Base-by-base conservation (phyloP, 2,888 invertebrate species). In the Pseudococcus viburni region DNA sequence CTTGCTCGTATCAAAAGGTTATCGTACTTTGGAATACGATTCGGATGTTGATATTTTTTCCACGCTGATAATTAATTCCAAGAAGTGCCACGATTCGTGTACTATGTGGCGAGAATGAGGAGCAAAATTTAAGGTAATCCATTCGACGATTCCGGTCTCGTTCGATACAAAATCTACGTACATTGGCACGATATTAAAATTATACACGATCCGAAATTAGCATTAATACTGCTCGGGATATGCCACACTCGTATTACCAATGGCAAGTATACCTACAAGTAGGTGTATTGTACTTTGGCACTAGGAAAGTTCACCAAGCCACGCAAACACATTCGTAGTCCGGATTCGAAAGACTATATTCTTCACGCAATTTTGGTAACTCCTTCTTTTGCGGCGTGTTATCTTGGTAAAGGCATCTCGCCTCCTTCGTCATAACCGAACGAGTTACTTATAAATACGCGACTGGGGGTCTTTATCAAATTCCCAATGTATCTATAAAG, bases 391-490 rank as follows among this genome's bases (percentile, higher is more conserved):
- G 64, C 64, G 64, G 64, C 22, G 77, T n/a, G 33, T 77, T 77
- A 77, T 77, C 39, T 77, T 17, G 77, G 33, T 33, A 77, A 77
- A 33, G 39, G 39, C 33, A 77, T 77, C 77, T 77, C 33, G 39
- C 77, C 39, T 77, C 12, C 77, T 77, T 77, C 77, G 39, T 77
- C 77, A 42, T 77, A 33, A 42, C 77, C 39, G 77, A 77, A 77
- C 77, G 77, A 42, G 39, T 77, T 77, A 17, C 77, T 77, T 77
- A 39, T 77, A 77, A 77, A 77, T 77, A 39, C 77, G 77, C 77
- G 77, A 77, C 39, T 77, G 77, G 77, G 77, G 77, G 77, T 77
- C 77, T 77, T 77, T 77, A 77, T 77, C 77, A 77, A 77, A 77
- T 77, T 77, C 77, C 77, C 77, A 77, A 77, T 77, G 77, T 77